A percentile compares a stretch with the other conserved stretches of the same genome.
Conservation (phyloP, 2,797 vertebrate genomes). For the Gastrophryne carolinensis region DNA sequence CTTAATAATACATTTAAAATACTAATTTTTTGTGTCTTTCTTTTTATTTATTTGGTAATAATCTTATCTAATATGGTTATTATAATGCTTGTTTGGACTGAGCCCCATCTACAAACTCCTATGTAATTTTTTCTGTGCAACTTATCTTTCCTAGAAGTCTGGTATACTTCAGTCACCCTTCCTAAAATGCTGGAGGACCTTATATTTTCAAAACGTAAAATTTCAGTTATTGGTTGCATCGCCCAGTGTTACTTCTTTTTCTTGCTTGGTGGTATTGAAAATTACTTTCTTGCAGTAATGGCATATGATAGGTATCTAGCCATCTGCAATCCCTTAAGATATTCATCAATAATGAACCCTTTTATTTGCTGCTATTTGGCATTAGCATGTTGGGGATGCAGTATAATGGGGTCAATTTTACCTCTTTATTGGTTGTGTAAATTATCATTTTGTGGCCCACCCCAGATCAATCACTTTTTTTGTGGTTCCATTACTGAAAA, state of each 20-base stretch:
- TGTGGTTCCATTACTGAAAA: conserved; percentile 5
- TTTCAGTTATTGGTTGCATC: conserved; percentile 7
- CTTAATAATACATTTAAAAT: background rate
- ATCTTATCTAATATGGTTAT: conserved; percentile 7
- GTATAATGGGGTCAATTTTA: background rate
- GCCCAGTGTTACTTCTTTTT: conserved; percentile 27
- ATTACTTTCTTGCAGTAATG: conserved; percentile 23
- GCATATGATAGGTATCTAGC: conserved; percentile 26
- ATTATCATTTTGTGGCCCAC: background rate
- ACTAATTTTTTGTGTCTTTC: background rate
- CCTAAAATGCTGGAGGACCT: background rate
- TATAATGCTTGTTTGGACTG: background rate
- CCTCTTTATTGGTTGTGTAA: background rate
- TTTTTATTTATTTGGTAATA: background rate
- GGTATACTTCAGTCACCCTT: background rate
- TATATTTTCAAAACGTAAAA: background rate
- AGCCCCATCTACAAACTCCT: background rate
- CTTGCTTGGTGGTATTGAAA: conserved; percentile 12
- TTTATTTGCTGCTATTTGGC: background rate
- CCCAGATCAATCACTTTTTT: conserved; percentile 8
- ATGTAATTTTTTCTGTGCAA: conserved; percentile 33
- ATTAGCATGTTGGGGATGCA: conserved; percentile 6
- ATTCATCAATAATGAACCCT: conserved; percentile 15
- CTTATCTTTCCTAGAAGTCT: conserved; percentile 15
- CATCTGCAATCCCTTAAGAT: conserved; percentile 15